Base-by-base conservation (phyloP, 2,888 invertebrate genomes). In the Rhagophthalmus giganteus region DNA sequence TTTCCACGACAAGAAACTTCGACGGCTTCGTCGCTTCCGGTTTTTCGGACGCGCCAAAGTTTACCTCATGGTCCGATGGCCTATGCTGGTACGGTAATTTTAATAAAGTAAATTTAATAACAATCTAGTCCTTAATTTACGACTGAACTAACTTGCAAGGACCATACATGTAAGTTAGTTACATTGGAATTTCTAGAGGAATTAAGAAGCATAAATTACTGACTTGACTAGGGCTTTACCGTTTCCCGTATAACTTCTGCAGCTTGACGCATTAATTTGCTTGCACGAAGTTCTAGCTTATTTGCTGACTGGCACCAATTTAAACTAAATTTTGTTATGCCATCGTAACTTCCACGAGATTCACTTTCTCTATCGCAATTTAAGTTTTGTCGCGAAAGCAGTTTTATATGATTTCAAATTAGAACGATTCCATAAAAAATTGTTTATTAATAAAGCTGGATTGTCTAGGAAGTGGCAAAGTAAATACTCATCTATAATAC, bases 41-140 rank as follows among this genome's bases (percentile, higher is more conserved):
- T 79, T 81, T 66, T 81, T 81, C 69, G 81, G 81, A 65, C 74
- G 81, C 62, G 81, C 81, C 54, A 81, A 81, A 68, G 80, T 81
- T 58, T 81, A 81, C 69, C 76, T 81, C 51, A 79, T 80, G 66
- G 79, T 81, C 45, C 76, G 80, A 66, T 81, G 81, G 81, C 81
- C 81, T 11, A 77, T 80, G 70, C 69, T 81, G 81, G 81, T 81
- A 75, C 62, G 76, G 27, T 48, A 27, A 45, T 42, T 52, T 44
- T 38, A 33, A 47, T 51, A 48, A 38, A 51, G 44, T 52, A 35
- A 46, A 47, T 47, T 47, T 55, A 52, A 55, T 55, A 44, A 48
- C 34, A 11, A 16, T 31, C 25, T 6, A 37, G 39, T 42, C 24
- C 33, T 42, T 48, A 42, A 55, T 53, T 53, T 55, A 55, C 30